Evolutionary conservation across 2,113 vertebrate species (phyloP).

Genomic region (Myrmophylax atrothorax): DNA sequence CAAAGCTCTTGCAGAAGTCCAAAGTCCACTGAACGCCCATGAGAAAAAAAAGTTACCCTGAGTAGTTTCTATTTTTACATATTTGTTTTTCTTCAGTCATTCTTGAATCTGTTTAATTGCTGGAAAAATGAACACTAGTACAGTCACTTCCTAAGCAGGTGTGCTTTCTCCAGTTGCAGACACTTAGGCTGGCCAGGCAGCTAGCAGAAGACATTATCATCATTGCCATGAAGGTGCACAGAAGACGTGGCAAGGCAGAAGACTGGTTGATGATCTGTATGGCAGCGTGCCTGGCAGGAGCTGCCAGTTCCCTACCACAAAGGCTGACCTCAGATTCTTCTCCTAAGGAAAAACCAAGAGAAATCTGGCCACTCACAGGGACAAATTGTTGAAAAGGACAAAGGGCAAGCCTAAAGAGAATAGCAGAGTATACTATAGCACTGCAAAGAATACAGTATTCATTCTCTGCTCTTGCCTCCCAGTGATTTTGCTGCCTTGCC

Average conservation of each 20-base stretch:
- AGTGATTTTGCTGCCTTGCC: slow-evolving; percentile 22
- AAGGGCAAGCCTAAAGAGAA: not conserved
- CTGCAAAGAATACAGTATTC: slow-evolving; percentile 41
- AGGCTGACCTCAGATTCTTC: not conserved
- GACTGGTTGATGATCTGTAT: not conserved
- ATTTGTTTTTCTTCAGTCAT: not conserved
- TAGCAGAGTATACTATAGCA: not conserved
- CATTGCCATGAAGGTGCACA: not conserved
- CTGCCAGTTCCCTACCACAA: not conserved
- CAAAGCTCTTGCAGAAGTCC: not conserved
- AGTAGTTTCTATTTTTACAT: not conserved
- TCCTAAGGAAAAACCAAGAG: not conserved
- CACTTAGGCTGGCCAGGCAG: not conserved
- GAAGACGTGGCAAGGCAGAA: not conserved
- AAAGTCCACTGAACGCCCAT: not conserved
- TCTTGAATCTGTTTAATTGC: not conserved
- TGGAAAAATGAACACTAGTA: not conserved
- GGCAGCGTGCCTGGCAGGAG: rapidly evolving
- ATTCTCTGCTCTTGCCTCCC: slow-evolving; percentile 12
- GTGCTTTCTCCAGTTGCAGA: not conserved
- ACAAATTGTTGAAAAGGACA: not conserved
- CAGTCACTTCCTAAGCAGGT: not conserved
- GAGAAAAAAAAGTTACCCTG: not conserved
- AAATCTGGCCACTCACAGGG: not conserved
- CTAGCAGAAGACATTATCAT: not conserved